phyloP scores from a whole-genome alignment of 2,113 vertebrate genomes.

The Mesocricetus auratus region DNA sequence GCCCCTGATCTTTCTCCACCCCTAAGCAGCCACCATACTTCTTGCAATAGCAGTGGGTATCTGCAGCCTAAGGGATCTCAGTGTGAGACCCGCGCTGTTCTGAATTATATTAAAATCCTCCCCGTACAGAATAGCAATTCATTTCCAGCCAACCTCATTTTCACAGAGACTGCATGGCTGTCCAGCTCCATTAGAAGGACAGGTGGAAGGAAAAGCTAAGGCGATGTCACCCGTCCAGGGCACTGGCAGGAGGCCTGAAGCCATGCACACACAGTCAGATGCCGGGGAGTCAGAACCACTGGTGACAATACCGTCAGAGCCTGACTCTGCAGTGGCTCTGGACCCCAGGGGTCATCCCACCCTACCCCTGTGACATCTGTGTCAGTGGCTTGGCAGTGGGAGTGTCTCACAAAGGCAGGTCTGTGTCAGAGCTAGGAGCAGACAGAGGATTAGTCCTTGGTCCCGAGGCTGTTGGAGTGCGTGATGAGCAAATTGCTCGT shows the following conservation, averaged over 20 bases:
- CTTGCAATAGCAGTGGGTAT: background rate
- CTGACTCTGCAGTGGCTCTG: background rate
- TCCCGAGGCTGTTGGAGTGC: background rate
- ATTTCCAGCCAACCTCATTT: conserved; percentile 39
- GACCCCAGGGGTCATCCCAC: background rate
- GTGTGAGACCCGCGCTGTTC: background rate
- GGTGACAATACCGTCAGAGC: background rate
- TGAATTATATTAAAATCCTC: background rate
- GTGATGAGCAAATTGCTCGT: background rate
- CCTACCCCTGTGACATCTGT: background rate
- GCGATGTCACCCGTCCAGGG: conserved; percentile 7
- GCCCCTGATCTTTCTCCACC: background rate
- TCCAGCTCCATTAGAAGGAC: conserved; percentile 23
- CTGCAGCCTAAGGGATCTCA: background rate
- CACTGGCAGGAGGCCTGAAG: background rate
- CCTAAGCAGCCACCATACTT: background rate
- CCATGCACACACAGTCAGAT: background rate
- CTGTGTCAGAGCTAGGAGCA: background rate
- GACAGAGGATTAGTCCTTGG: background rate
- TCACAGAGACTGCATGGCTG: conserved; percentile 26
- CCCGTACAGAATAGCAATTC: background rate
- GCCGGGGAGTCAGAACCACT: conserved; percentile 18
- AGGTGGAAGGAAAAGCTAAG: background rate
- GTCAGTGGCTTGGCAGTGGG: too few species aligned
- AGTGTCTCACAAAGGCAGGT: background rate